phyloP scores from a whole-genome alignment of 2,797 vertebrate genomes.

The Trachurus trachurus region DNA sequence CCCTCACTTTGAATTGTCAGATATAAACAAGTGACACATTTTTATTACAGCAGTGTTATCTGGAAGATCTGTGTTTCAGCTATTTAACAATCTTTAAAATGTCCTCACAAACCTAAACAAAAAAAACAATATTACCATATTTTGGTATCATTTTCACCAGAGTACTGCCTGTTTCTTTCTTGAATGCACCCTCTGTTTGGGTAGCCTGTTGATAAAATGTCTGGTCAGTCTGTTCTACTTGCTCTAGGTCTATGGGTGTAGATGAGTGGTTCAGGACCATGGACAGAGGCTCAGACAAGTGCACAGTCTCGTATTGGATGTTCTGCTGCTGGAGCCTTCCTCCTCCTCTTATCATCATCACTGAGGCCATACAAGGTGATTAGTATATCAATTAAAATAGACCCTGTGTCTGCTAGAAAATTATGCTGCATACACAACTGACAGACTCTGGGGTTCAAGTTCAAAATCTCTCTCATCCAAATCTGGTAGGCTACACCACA shows the following conservation, averaged over 20 bases:
- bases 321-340: slow-evolving; percentile 58
- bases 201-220: slow-evolving; percentile 2
- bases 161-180: background rate
- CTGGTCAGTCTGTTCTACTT: slow-evolving; percentile 57
- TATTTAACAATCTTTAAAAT: background rate
- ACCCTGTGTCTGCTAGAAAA: background rate
- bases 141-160: background rate
- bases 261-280: slow-evolving; percentile 87
- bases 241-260: slow-evolving; percentile 74
- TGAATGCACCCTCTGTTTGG: background rate
- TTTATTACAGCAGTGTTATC: background rate
- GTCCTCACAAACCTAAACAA: background rate
- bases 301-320: slow-evolving; percentile 76
- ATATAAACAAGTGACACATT: background rate
- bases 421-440: background rate
- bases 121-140: background rate
- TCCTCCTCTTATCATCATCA: slow-evolving; percentile 51
- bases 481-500: background rate
- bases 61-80: background rate
- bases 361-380: background rate
- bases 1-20: slow-evolving; percentile 6
- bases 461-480: background rate
- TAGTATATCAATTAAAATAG: background rate
- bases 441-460: background rate
- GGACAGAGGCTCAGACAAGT: slow-evolving; percentile 85